phyloP scores from a whole-genome alignment of 2,797 vertebrate species.

The Cryptoblepharus egeriae region DNA sequence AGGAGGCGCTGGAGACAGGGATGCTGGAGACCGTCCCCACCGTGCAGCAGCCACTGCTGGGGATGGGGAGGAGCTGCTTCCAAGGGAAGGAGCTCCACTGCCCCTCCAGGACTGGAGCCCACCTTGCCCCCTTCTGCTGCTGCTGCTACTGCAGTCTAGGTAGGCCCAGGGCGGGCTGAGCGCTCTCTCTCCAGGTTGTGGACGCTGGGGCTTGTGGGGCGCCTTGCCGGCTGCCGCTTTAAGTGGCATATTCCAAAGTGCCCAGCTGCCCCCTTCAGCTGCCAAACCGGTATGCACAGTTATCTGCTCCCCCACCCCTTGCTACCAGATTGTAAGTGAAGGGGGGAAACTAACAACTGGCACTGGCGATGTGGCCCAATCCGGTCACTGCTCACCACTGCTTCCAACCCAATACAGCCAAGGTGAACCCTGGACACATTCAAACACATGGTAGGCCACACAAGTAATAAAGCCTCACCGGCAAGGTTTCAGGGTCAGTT shows the following conservation, averaged over 20 bases:
- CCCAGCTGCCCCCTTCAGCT: too few species aligned
- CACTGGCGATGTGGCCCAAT: too few species aligned
- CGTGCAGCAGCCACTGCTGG: slow-evolving; percentile 48
- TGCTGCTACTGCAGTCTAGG: slow-evolving; percentile 66
- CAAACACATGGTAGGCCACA: too few species aligned
- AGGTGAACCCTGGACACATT: not conserved
- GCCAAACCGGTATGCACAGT: too few species aligned
- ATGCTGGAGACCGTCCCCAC: slow-evolving; percentile 59
- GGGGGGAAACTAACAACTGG: too few species aligned
- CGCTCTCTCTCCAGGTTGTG: slow-evolving; percentile 74
- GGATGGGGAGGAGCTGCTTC: slow-evolving; percentile 65
- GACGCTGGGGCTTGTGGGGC: too few species aligned
- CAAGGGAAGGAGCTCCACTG: slow-evolving; percentile 69
- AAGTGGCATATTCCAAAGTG: too few species aligned
- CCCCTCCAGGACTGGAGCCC: slow-evolving; percentile 69
- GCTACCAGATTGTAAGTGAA: too few species aligned
- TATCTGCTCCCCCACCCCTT: too few species aligned
- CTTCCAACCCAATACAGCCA: not conserved
- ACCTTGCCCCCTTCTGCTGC: slow-evolving; percentile 71
- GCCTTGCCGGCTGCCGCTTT: too few species aligned
- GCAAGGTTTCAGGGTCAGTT: not conserved
- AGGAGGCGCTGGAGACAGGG: slow-evolving; percentile 56
- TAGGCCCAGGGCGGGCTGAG: slow-evolving; percentile 76
- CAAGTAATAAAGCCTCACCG: too few species aligned
- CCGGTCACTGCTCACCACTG: too few species aligned